Base-by-base conservation (phyloP, 2,113 vertebrate genomes). In the Peucedramus taeniatus region DNA sequence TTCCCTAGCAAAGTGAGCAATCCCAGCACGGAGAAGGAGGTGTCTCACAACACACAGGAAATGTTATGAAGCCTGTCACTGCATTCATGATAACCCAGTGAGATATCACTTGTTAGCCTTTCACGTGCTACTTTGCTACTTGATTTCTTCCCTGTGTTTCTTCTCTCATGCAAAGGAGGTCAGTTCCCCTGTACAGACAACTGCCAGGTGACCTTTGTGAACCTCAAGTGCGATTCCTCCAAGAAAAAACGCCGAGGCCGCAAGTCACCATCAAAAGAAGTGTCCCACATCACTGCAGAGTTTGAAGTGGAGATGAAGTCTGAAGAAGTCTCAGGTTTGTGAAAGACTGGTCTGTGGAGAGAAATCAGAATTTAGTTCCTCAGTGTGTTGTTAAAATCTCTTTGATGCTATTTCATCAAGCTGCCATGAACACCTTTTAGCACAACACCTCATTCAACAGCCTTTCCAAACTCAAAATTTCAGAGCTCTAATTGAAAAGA, bases 181-280 rank as follows among this genome's bases (percentile, higher is more conserved):
- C 98, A 98, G 80, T 98, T 99, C 97, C 98, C 98, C 75, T 99
- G 97, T 83, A 98, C 98, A 74, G 99, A 99, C 47, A 98, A 99
- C 97, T 99, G 99, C 97, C 99, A 99, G 50, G 98, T 99, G 75
- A 99, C 98, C 9, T 99, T 99, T 42, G 98, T 99, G 91, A 99
- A 99, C 72, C 98, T 99, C 66, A 99, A 99, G 94, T 99, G 99
- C 0, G 99, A 99, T 93, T 99, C 99, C 9, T 99, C 99, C 16
- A 99, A 99, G 98, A 99, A 99, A 93, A 98, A 98, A 24, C 96
- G 98, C 10, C 98, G 99, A 27, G 99, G 99, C 50, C 98, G 99
- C 54, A 99, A 99, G 93, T 99, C 99, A 7, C 99, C 99, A 0
- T 98, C 99, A 1, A 99, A 99, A 93, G 99, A 99, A 93, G 99